Evolutionary conservation across 2,113 vertebrate genomes (phyloP), one percentile per base, ranked within the genome.

Genomic region (Irena cyanogastra): DNA sequence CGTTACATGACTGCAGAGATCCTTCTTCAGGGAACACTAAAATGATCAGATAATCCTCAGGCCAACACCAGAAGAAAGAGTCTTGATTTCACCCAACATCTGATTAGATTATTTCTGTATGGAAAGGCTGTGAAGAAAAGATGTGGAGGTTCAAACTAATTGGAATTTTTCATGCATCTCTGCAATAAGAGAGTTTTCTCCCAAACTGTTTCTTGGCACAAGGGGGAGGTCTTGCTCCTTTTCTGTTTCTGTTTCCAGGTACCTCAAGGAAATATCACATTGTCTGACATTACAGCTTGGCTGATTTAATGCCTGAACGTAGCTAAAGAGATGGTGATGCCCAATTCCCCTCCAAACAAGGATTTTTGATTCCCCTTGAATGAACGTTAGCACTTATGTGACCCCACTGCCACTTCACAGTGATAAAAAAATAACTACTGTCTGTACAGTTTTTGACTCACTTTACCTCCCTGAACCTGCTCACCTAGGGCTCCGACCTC

Each of bases 161-260:
- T n/a, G 14, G 28, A 84, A 65, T 24, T 71, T 53, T 89, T 85
- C 63, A 53, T 15, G 16, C 37, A 37, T 27, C 20, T 75, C 72
- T 89, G 72, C 57, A 89, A 16, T 39, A 47, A 45, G 11, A 50
- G 6, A 45, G 39, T 28, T 86, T 91, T 59, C 63, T 93, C 50
- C 57, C 37, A 28, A 76, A 87, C 69, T 66, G 31, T 39, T 93
- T 94, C 92, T 93, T 74, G 60, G 86, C 94, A 95, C 91, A 95
- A 94, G 94, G 91, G 93, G 96, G 91, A 95, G 35, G 83, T 87
- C 96, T 97, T 87, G 89, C 44, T 90, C 94, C 89, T 95, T 87
- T 78, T 71, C 92, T 49, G 26, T 14, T 33, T 87, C 66, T 87
- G 44, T 82, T 95, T 83, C 66, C 54, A 77, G 44, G 35, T 54